A percentile compares a stretch with the other conserved stretches of the same genome.
Conservation (phyloP, 1,140 invertebrate species). For the Thereuonema tuberculata region DNA sequence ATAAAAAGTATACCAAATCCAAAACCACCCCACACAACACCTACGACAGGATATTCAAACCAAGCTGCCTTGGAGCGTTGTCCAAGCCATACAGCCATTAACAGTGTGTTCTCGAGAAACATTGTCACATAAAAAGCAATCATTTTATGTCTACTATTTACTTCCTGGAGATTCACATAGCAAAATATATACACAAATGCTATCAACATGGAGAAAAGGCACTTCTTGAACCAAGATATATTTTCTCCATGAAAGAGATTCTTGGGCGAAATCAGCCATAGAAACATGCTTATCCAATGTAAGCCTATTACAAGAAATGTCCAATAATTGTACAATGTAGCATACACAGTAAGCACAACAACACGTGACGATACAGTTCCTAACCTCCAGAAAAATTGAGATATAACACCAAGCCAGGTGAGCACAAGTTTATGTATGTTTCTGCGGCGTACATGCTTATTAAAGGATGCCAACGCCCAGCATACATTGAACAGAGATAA, state of each 20-base stretch:
- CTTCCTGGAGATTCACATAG: constrained; percentile 75
- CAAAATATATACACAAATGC: constrained; percentile 78
- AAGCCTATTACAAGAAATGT: constrained; percentile 61
- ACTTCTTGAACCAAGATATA: constrained; percentile 47
- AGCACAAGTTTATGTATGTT: constrained; percentile 70
- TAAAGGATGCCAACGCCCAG: constrained; percentile 80
- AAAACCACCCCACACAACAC: constrained; percentile 49
- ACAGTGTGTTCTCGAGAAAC: constrained; percentile 69
- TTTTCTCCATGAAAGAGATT: constrained; percentile 68
- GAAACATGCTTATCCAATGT: constrained; percentile 69
- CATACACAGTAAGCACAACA: constrained; percentile 67
- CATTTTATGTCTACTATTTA: constrained; percentile 64
- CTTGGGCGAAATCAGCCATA: constrained; percentile 70
- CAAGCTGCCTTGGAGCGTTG: constrained; percentile 33
- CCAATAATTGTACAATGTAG: constrained; percentile 68
- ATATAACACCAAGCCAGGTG: constrained; percentile 78
- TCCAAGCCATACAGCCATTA: constrained; percentile 50
- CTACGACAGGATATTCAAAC: constrained; percentile 44
- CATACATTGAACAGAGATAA: constrained; percentile 71
- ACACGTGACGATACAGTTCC: constrained; percentile 73
- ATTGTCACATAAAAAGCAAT: constrained; percentile 80
- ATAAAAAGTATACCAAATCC: constrained; percentile 68
- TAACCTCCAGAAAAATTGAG: constrained; percentile 63
- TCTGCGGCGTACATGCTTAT: constrained; percentile 63
- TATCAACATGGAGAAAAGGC: constrained; percentile 52